Evolutionary conservation across 2,888 invertebrate genomes (phyloP).

Genomic region (Hyppa rectilinea): DNA sequence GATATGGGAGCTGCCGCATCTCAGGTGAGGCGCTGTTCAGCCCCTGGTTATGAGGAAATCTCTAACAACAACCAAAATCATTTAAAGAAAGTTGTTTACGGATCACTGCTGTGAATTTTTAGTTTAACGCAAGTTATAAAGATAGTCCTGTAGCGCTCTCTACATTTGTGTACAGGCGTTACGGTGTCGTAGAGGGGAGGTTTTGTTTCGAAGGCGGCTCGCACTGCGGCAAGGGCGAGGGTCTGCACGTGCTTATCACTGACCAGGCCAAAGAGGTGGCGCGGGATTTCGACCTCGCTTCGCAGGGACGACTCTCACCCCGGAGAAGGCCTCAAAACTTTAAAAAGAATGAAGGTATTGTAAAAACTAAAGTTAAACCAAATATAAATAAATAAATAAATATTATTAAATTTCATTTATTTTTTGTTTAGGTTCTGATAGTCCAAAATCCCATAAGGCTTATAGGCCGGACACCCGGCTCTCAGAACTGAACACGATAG

Average conservation of each 20-base stretch:
- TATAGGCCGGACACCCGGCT: conserved; percentile 88
- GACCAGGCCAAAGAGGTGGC: conserved; percentile 95
- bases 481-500: conserved; percentile 88
- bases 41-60: neutral
- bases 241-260: conserved; percentile 94
- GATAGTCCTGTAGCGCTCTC: neutral
- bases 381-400: neutral
- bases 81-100: neutral
- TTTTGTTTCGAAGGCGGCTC: conserved; percentile 98
- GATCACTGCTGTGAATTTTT: neutral
- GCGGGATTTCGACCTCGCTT: conserved; percentile 92
- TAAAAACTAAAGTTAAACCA: neutral
- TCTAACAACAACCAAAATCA: neutral
- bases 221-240: conserved; percentile 95
- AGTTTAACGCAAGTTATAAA: neutral
- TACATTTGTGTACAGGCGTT: conserved; percentile 90
- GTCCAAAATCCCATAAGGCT: conserved; percentile 78
- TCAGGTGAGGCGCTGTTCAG: conserved; percentile 85
- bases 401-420: neutral
- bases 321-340: conserved; percentile 84
- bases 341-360: conserved; percentile 70
- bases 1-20: conserved; percentile 93
- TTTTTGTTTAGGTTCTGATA: conserved; percentile 72
- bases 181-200: conserved; percentile 96
- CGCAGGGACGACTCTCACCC: conserved; percentile 92